Evolutionary conservation across 2,113 vertebrate genomes (phyloP).

Genomic region (Grammomys surdaster): DNA sequence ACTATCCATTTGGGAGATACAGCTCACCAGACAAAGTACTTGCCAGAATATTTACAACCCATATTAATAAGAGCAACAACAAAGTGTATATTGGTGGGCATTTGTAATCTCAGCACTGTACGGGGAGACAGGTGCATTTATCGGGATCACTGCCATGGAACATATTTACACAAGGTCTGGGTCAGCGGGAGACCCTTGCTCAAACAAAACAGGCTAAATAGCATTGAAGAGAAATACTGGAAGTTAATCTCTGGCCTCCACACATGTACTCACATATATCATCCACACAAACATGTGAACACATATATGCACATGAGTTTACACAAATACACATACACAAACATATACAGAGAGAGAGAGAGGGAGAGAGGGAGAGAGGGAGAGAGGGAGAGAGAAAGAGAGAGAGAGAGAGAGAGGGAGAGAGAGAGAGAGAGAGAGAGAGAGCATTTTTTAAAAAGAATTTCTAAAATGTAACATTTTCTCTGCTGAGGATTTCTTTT

Average conservation of each 20-base stretch:
- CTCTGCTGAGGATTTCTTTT: constrained; percentile 26
- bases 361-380: no score
- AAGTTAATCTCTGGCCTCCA: background rate
- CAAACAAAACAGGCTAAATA: background rate
- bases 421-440: background rate
- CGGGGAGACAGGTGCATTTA: no score
- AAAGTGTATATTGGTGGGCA: background rate
- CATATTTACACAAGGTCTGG: no score
- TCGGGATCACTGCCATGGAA: no score
- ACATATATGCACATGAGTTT: background rate
- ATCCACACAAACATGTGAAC: background rate
- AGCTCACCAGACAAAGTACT: background rate
- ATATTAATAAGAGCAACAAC: background rate
- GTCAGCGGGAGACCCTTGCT: background rate
- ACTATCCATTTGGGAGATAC: background rate
- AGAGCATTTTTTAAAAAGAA: background rate
- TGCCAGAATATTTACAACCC: background rate
- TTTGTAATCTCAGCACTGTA: background rate
- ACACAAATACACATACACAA: background rate
- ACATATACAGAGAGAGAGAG: no score
- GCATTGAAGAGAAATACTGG: background rate
- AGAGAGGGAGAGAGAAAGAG: background rate
- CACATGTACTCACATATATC: background rate
- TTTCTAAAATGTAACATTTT: background rate
- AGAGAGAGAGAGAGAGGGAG: background rate